Conservation (phyloP, 2,797 vertebrate species). For the Darevskia mixta region DNA sequence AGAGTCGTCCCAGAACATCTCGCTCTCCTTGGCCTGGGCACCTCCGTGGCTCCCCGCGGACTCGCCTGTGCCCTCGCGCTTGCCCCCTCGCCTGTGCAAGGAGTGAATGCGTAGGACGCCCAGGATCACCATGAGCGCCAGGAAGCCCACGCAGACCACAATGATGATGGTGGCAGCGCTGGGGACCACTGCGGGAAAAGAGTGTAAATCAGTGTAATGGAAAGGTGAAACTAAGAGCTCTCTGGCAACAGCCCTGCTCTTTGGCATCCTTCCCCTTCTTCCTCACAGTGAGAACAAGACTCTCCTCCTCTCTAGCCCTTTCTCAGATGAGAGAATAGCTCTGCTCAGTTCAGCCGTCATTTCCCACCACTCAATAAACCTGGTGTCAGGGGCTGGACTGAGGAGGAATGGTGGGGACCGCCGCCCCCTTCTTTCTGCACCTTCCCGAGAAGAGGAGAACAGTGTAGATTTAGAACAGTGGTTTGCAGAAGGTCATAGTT, state of each 20-base stretch:
- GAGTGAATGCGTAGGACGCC: constrained; percentile 97
- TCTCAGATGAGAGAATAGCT: not conserved
- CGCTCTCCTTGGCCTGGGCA: constrained; percentile 81
- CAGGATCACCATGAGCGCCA: constrained; percentile 96
- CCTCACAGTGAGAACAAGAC: not conserved
- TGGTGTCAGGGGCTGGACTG: no score
- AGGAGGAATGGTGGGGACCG: no score
- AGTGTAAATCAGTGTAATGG: not conserved
- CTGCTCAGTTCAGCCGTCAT: not conserved
- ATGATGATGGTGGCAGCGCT: constrained; percentile 97
- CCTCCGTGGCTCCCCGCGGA: constrained; percentile 41
- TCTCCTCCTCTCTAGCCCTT: not conserved
- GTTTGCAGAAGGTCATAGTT: no score
- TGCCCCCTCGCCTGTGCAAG: constrained; percentile 87
- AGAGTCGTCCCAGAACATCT: constrained; percentile 96
- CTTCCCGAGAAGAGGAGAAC: not conserved
- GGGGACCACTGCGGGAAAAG: constrained; percentile 84
- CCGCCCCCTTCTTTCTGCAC: no score
- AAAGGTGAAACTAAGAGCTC: not conserved
- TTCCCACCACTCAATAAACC: no score
- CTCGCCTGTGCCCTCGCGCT: constrained; percentile 71
- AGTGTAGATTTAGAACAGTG: no score
- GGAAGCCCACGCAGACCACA: constrained; percentile 96
- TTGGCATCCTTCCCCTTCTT: constrained; percentile 1
- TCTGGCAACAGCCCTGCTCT: not conserved